Conservation (phyloP, 1,140 invertebrate genomes). For the Bombus turneri region DNA sequence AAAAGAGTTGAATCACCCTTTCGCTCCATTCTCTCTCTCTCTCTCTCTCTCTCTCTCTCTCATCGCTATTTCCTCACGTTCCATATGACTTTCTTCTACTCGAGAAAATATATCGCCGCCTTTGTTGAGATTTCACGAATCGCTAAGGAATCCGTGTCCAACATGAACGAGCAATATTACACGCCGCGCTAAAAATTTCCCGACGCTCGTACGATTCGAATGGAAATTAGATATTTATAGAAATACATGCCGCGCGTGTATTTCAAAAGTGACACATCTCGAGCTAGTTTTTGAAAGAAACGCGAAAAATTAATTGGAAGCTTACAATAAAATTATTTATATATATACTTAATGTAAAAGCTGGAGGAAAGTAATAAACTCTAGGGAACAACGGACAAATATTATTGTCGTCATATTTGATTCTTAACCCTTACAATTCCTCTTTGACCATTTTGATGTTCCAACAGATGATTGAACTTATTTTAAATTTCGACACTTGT, state of each 20-base stretch:
- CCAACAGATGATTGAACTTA: too few species aligned
- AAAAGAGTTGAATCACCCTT: slow-evolving; percentile 69
- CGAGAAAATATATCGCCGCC: not conserved
- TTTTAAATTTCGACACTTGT: too few species aligned
- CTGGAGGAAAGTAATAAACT: too few species aligned
- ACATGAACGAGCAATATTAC: not conserved
- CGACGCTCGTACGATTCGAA: not conserved
- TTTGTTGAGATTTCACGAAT: slow-evolving; percentile 14
- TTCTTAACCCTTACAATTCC: too few species aligned
- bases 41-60: not conserved
- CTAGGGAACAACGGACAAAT: too few species aligned
- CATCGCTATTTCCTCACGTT: not conserved
- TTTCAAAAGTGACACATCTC: too few species aligned
- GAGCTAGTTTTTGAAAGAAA: too few species aligned
- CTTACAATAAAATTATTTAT: too few species aligned
- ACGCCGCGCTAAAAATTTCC: not conserved
- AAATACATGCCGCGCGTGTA: not conserved
- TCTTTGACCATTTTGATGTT: too few species aligned
- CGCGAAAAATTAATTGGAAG: too few species aligned
- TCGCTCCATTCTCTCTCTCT: not conserved
- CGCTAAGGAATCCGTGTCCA: not conserved
- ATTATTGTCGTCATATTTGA: too few species aligned
- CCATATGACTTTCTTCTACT: not conserved
- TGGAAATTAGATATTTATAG: not conserved
- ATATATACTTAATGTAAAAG: too few species aligned